Evolutionary conservation across 2,113 vertebrate genomes (phyloP).

Genomic region (Rissa tridactyla): DNA sequence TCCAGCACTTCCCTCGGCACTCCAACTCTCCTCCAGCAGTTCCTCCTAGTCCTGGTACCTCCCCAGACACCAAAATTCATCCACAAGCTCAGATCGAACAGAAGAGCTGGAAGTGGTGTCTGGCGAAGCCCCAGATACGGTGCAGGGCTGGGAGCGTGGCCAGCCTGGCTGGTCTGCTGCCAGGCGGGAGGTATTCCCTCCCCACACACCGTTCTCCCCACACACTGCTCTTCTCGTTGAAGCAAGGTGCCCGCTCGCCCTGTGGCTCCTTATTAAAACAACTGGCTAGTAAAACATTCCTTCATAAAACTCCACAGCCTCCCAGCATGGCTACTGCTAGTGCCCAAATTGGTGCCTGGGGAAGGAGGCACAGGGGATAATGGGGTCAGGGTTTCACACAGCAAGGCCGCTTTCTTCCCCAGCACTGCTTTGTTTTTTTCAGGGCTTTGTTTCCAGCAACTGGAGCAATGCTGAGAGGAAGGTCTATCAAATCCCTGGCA

Average conservation of each 20-base stretch:
- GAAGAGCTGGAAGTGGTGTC: background rate
- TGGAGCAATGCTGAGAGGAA: constrained; percentile 73
- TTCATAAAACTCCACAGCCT: background rate
- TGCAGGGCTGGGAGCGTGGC: background rate
- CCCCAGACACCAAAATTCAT: background rate
- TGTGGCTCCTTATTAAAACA: too few species aligned
- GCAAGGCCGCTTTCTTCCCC: background rate
- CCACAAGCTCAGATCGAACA: background rate
- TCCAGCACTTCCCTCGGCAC: background rate
- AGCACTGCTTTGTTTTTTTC: background rate
- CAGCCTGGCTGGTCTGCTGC: background rate
- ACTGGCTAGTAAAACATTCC: too few species aligned
- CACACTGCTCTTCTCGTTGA: background rate
- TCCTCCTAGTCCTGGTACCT: background rate
- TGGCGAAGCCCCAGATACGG: rapidly evolving
- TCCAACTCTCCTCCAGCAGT: background rate
- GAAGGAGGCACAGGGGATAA: background rate
- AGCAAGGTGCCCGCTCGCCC: background rate
- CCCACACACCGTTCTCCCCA: background rate
- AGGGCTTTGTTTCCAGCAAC: constrained; percentile 76
- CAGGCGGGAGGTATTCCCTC: background rate
- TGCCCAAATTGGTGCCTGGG: background rate
- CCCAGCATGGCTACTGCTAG: background rate
- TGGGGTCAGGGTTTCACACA: background rate
- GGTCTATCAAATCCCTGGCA: constrained; percentile 74